Base-by-base conservation (phyloP, 1,140 invertebrate species). In the Bombus waltoni region DNA sequence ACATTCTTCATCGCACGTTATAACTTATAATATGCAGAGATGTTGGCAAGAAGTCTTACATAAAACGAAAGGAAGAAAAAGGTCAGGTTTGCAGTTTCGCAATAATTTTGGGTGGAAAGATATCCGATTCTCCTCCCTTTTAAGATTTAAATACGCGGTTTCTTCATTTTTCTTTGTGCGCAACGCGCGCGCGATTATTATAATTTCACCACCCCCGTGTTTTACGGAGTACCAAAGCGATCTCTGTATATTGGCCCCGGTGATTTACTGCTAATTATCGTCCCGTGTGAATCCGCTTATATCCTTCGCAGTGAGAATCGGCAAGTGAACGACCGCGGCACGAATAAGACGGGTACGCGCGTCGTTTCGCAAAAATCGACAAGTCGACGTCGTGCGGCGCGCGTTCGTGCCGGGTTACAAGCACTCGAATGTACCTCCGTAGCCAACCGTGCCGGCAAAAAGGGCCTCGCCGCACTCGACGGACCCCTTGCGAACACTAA, bases 361-460 rank as follows among this genome's bases (percentile, higher is more conserved):
- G 84, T 82, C 88, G 91, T 92, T 92, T 91, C 89, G 72, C 90
- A 89, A 92, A 92, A 92, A 92, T 91, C 88, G 88, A 91, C 91
- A 88, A 92, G 78, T 80, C 77, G 88, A 88, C 90, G 85, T 91
- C 89, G 87, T 90, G 82, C 86, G 86, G 89, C 77, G 90, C 81
- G 79, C 81, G 85, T 90, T 89, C 81, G 88, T 83, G 85, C 74
- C 85, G 74, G 44, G 89, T 90, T 90, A 89, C 89, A 90, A 75
- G 85, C 88, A 65, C 68, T 71, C 85, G 66, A 57, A 72, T 76
- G 75, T 70, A 70, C 78, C 68, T 74, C 74, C 81, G 66, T 47
- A 35, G 83, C 68, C 70, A 75, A 66, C 59, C 71, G 87, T 44
- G 42, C 80, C 76, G 79, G 74, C 77, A 87, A 87, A 90, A 81